phyloP scores from a whole-genome alignment of 1,140 invertebrate genomes.

The Ostrea denselamellosa region DNA sequence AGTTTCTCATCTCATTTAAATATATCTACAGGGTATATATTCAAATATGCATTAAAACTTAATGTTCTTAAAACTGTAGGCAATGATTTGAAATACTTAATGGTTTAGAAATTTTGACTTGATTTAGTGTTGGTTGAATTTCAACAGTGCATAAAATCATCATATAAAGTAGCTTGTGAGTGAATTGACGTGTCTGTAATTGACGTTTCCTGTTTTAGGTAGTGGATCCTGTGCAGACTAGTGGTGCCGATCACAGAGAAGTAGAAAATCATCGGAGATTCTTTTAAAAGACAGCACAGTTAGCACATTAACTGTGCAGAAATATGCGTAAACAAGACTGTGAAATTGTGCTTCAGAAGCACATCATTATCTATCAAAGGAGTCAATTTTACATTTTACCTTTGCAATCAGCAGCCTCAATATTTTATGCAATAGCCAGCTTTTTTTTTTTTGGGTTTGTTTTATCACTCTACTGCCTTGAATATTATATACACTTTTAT shows the following conservation, averaged over 20 bases:
- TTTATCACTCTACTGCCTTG: slow-evolving; percentile 10
- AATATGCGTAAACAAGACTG: neutral
- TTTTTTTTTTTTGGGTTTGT: neutral
- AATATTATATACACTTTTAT: neutral
- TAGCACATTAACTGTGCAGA: neutral
- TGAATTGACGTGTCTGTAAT: neutral
- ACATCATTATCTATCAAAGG: neutral
- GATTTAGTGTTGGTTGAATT: neutral
- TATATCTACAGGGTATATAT: neutral
- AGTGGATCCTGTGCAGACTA: neutral
- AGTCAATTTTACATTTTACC: neutral
- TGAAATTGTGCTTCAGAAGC: slow-evolving; percentile 5
- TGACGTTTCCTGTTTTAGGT: neutral
- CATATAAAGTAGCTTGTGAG: neutral
- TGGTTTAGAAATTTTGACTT: neutral
- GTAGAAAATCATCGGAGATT: neutral
- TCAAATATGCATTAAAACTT: neutral
- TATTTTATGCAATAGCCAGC: slow-evolving; percentile 1
- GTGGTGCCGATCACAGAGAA: neutral
- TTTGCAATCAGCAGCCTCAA: neutral
- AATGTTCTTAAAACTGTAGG: slow-evolving; percentile 5
- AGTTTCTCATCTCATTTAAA: neutral
- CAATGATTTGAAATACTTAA: neutral
- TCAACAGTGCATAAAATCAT: slow-evolving; percentile 13
- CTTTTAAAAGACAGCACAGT: neutral